A percentile compares a stretch with the other conserved stretches of the same genome.
Conservation (phyloP, 35 echinoderm and acorn worm genomes). For the Hemicentrotus pulcherrimus region DNA sequence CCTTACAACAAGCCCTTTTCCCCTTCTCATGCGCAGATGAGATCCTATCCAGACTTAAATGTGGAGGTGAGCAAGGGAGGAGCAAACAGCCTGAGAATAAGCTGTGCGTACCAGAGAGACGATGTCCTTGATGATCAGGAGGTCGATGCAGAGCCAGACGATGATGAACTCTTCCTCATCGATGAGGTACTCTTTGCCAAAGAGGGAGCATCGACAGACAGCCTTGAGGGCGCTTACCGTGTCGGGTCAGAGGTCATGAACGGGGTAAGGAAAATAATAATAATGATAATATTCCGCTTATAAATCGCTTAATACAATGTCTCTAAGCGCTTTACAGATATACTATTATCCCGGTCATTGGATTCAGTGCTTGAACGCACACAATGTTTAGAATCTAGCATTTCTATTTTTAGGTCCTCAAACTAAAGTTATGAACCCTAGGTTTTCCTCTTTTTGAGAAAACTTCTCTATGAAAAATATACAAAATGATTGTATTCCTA, state of each 20-base stretch:
- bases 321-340: too few relatives aligned
- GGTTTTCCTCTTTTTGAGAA: not conserved
- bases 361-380: too few relatives aligned
- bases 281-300: too few relatives aligned
- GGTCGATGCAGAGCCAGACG: conserved; percentile 13
- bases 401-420: too few relatives aligned
- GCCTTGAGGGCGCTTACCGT: conserved; percentile 68
- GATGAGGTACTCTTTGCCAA: conserved; percentile 84
- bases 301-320: too few relatives aligned
- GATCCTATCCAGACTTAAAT: conserved; percentile 89
- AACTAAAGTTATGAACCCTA: not conserved
- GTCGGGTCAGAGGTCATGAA: conserved; percentile 98
- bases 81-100: conserved; percentile 63
- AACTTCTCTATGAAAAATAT: not conserved
- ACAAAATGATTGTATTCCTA: not conserved
- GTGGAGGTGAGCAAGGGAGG: conserved; percentile 83
- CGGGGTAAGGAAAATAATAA: conserved; percentile 62
- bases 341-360: too few relatives aligned
- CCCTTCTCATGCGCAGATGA: conserved; percentile 55
- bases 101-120: conserved; percentile 73
- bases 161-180: conserved; percentile 81
- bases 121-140: conserved; percentile 62
- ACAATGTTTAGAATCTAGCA: too few relatives aligned
- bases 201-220: conserved; percentile 8
- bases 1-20: not conserved